Evolutionary conservation across 2,888 invertebrate genomes (phyloP).

Genomic region (Eurytoma californica): DNA sequence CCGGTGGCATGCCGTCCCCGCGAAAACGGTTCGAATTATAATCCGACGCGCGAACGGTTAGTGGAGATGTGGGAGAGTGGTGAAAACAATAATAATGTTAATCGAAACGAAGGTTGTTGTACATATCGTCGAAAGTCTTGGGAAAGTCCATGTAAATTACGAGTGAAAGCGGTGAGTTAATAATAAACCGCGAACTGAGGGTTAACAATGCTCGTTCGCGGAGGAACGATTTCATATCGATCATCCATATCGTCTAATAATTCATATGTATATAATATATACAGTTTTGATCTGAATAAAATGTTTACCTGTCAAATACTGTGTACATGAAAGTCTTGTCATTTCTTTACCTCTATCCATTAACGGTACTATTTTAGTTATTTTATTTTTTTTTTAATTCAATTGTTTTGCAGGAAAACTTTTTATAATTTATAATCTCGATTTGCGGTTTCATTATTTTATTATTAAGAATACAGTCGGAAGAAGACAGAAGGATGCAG

Average conservation of each 20-base stretch:
- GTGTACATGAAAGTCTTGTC: constrained; percentile 21
- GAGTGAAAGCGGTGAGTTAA: constrained; percentile 9
- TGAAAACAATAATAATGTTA: constrained; percentile 42
- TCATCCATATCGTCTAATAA: constrained; percentile 71
- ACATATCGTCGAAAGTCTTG: constrained; percentile 55
- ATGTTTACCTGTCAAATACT: constrained; percentile 69
- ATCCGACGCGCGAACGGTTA: constrained; percentile 28
- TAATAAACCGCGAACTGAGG: constrained; percentile 30
- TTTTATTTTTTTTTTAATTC: neutral
- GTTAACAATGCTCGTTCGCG: neutral
- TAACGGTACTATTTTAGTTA: constrained; percentile 5
- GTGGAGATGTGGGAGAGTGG: neutral
- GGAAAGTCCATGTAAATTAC: constrained; percentile 60
- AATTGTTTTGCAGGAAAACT: neutral
- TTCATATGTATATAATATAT: constrained; percentile 71
- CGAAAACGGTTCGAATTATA: constrained; percentile 34
- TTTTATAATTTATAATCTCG: too few species aligned
- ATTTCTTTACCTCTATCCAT: constrained; percentile 6
- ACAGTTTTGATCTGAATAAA: constrained; percentile 72
- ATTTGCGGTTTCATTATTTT: too few species aligned
- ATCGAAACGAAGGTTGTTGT: constrained; percentile 50
- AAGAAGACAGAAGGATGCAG: too few species aligned
- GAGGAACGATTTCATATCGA: constrained; percentile 69
- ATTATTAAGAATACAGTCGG: too few species aligned
- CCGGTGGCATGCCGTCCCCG: constrained; percentile 39